Evolutionary conservation across 1,140 invertebrate species (phyloP), one percentile per base, ranked within the genome.

Genomic region (Magallana angulata): DNA sequence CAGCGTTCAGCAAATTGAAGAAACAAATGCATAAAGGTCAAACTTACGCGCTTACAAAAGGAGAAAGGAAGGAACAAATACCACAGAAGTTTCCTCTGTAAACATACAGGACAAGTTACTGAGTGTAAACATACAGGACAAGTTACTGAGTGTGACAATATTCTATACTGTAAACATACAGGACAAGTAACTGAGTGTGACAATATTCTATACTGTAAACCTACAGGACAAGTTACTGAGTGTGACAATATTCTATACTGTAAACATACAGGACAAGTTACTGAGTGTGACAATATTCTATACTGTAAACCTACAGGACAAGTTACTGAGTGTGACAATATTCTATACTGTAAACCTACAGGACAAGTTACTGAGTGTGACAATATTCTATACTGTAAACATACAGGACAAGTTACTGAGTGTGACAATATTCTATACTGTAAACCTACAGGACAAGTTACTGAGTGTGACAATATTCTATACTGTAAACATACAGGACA

Each of bases 41-140:
- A 9, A 36, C 59, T 62, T 48, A 71, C 48, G 76, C 76, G 12
- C n/a, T 84, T 30, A 68, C 68, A 56, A 76, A 84, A 64, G 56
- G 9, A 64, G 36, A 36, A 56, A n/a, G 68, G 57, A 12, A 83
- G 59, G 11, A 24, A 30, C 24, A 81, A 24, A 8, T 11, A n/a
- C 60, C 24, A 57, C 11, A n/a, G 48, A n/a, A 30, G 57, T 81
- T 87, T 64, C 60, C 58, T 16, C 56, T 59, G n/a, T 60, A 62
- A 81, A 30, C 68, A 76, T 36, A 30, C 7, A 5, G 12, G 24
- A 76, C 68, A 76, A 18, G 18, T 71, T n/a, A n/a, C n/a, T n/a
- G n/a, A n/a, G n/a, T 59, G n/a, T 60, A 62, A 81, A 30, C 68
- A 76, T 36, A 30, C 7, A 5, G 6, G 24, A 76, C 68, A 76